Percentiles rank a stretch among this genome's conserved stretches.
Evolutionary conservation across 2,113 vertebrate species (phyloP).

Genomic region (Spilogale gracilis): DNA sequence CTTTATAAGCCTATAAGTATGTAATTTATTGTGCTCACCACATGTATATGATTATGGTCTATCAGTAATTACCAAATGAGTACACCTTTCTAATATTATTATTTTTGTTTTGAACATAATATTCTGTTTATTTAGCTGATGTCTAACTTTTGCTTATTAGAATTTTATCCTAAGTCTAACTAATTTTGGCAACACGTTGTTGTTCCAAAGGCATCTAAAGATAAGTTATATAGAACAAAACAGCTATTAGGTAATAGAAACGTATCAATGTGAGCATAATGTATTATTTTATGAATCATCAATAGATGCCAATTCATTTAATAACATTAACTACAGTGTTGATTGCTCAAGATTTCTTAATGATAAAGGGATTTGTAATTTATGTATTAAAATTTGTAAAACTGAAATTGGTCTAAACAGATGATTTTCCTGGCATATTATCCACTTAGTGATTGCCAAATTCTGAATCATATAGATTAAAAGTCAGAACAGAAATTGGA

Average conservation of each 20-base stretch:
- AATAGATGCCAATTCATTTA: neutral
- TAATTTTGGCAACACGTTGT: slow-evolving; percentile 39
- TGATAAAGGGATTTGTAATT: slow-evolving; percentile 20
- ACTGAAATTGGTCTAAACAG: slow-evolving; percentile 14
- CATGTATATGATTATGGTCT: neutral
- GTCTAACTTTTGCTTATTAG: neutral
- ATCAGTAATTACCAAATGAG: neutral
- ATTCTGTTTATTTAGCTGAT: neutral
- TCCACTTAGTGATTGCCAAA: slow-evolving; percentile 27
- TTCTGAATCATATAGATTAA: slow-evolving; percentile 59
- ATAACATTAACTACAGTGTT: slow-evolving; percentile 6
- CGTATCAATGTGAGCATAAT: neutral
- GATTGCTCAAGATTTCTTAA: slow-evolving; percentile 35
- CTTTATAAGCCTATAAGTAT: neutral
- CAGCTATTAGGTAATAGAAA: neutral
- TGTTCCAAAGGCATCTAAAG: neutral
- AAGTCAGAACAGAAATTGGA: slow-evolving; percentile 37
- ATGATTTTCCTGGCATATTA: slow-evolving; percentile 29
- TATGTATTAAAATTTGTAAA: slow-evolving; percentile 46
- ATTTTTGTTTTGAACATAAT: slow-evolving; percentile 44
- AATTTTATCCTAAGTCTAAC: slow-evolving; percentile 12
- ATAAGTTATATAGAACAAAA: neutral
- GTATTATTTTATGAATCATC: slow-evolving; percentile 2
- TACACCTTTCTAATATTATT: neutral
- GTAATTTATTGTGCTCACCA: neutral